phyloP scores from a whole-genome alignment of 2,113 vertebrate genomes.

The Sminthopsis crassicaudata region DNA sequence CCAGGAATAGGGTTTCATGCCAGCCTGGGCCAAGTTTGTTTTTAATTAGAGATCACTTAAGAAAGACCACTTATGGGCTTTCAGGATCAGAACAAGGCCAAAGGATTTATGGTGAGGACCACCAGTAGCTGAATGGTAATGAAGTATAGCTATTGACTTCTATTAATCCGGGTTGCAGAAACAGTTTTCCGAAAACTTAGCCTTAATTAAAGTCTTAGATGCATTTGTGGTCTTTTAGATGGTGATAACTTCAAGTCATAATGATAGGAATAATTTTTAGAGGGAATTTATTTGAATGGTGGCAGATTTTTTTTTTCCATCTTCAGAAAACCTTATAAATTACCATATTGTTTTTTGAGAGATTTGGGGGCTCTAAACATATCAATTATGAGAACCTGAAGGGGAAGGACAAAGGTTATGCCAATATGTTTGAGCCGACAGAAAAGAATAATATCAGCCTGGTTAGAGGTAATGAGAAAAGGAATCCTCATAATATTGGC shows the following conservation, averaged over 20 bases:
- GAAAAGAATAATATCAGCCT: background rate
- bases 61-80: background rate
- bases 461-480: background rate
- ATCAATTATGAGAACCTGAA: background rate
- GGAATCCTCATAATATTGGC: background rate
- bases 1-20: background rate
- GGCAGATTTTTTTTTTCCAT: background rate
- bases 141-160: background rate
- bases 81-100: background rate
- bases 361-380: background rate
- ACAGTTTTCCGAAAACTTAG: background rate
- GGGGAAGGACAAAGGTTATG: background rate
- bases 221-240: background rate
- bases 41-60: background rate
- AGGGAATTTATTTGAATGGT: background rate
- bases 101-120: background rate
- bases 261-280: background rate
- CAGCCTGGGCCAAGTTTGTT: background rate
- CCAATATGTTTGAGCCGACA: background rate
- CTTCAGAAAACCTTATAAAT: background rate
- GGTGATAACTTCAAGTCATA: background rate
- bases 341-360: background rate
- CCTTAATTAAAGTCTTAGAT: background rate
- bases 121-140: background rate
- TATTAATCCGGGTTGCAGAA: background rate